Conservation (phyloP, 2,797 vertebrate species). For the Spinus pinus region DNA sequence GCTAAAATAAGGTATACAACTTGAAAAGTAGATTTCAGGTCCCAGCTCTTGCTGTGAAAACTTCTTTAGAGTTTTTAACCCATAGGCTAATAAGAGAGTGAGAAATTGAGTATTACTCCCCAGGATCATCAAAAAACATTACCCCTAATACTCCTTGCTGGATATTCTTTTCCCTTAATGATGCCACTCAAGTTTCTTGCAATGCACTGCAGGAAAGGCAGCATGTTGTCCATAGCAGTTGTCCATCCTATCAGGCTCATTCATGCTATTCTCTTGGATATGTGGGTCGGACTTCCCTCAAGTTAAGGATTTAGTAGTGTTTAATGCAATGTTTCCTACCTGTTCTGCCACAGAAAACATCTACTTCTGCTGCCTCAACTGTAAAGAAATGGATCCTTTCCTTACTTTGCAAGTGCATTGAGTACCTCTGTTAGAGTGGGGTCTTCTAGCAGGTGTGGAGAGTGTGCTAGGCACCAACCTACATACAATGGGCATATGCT, state of each 20-base stretch:
- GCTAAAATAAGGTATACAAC: neutral
- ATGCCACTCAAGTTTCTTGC: neutral
- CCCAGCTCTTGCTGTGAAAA: neutral
- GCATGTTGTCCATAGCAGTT: neutral
- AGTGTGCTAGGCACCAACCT: accelerated
- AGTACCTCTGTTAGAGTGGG: neutral
- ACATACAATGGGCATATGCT: too few species aligned
- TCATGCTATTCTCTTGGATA: neutral
- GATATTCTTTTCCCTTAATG: neutral
- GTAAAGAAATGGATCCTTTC: neutral
- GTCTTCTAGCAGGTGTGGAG: neutral
- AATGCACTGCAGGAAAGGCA: neutral
- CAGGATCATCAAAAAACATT: neutral
- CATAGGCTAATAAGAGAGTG: neutral
- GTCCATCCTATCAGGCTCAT: neutral
- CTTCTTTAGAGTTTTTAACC: neutral
- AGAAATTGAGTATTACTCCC: neutral
- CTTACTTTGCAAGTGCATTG: neutral
- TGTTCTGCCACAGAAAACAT: neutral
- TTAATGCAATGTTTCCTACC: neutral
- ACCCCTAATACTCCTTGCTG: accelerated
- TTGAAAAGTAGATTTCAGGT: neutral
- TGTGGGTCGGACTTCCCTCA: neutral
- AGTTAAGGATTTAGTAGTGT: neutral
- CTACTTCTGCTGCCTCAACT: neutral